A percentile compares a stretch with the other conserved stretches of the same genome.
phyloP scores from a whole-genome alignment of 1,140 invertebrate genomes.

The Papilio glaucus region DNA sequence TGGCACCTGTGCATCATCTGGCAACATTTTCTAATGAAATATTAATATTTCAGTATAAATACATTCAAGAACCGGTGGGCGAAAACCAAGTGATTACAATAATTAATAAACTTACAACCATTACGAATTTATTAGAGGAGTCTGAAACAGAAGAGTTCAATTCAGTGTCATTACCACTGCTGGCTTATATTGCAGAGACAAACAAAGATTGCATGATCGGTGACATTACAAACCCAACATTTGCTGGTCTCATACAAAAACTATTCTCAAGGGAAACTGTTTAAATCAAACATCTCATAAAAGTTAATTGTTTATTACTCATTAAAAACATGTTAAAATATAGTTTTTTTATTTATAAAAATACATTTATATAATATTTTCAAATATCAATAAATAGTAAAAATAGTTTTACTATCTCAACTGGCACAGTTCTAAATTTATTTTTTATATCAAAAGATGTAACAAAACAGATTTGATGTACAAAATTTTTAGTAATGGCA shows the following conservation, averaged over 20 bases:
- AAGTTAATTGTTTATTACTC: too few relatives aligned
- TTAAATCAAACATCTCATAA: neutral
- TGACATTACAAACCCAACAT: conserved; percentile 49
- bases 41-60: conserved; percentile 64
- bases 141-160: conserved; percentile 50
- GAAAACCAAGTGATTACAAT: conserved; percentile 51
- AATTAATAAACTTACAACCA: conserved; percentile 49
- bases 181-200: conserved; percentile 61
- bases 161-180: conserved; percentile 57
- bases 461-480: too few relatives aligned
- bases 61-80: conserved; percentile 54
- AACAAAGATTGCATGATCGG: conserved; percentile 51
- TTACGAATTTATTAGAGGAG: conserved; percentile 49
- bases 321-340: too few relatives aligned
- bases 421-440: too few relatives aligned
- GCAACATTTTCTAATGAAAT: conserved; percentile 17
- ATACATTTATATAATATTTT: too few relatives aligned
- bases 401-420: too few relatives aligned
- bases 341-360: too few relatives aligned
- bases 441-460: too few relatives aligned
- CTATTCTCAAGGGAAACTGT: conserved; percentile 42
- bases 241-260: conserved; percentile 49
- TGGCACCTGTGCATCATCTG: neutral
- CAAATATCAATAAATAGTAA: too few relatives aligned
- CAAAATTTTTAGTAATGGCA: too few relatives aligned